phyloP scores from a whole-genome alignment of 1,140 invertebrate species.

The Druon quercuslanigerum region DNA sequence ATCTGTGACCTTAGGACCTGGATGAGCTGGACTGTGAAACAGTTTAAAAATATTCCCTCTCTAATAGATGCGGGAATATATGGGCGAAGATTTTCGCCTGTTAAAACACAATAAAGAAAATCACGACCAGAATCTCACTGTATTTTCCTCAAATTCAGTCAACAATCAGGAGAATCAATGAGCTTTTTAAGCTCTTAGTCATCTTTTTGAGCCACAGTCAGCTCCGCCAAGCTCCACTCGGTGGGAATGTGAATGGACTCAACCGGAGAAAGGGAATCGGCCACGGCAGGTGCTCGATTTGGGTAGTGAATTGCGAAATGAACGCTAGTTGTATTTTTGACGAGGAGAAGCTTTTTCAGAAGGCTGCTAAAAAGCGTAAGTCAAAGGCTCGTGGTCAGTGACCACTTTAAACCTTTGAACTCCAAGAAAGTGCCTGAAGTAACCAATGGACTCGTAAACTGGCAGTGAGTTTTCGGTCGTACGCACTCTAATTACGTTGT shows the following conservation, averaged over 20 bases:
- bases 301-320: too few species aligned
- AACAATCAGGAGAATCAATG: too few species aligned
- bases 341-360: neutral
- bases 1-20: neutral
- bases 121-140: too few species aligned
- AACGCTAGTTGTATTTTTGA: too few species aligned
- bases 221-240: too few species aligned
- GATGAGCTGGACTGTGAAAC: slow-evolving; percentile 6
- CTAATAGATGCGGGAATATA: neutral
- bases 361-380: neutral
- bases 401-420: neutral
- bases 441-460: neutral
- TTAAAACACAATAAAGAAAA: neutral
- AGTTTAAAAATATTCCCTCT: neutral
- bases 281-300: too few species aligned
- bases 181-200: too few species aligned
- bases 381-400: neutral
- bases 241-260: too few species aligned
- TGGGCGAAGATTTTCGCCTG: neutral
- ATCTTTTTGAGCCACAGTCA: too few species aligned
- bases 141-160: too few species aligned
- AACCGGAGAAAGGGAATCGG: too few species aligned
- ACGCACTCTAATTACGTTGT: neutral
- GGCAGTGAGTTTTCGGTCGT: neutral
- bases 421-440: neutral